Percentiles rank a stretch among this genome's conserved stretches.
These are phyloP conservation scores for Euphysa ruthae DNA, from an alignment of 30 jellyfish, hydroid and myxozoan species.

Conservation along the genomic window DNA sequence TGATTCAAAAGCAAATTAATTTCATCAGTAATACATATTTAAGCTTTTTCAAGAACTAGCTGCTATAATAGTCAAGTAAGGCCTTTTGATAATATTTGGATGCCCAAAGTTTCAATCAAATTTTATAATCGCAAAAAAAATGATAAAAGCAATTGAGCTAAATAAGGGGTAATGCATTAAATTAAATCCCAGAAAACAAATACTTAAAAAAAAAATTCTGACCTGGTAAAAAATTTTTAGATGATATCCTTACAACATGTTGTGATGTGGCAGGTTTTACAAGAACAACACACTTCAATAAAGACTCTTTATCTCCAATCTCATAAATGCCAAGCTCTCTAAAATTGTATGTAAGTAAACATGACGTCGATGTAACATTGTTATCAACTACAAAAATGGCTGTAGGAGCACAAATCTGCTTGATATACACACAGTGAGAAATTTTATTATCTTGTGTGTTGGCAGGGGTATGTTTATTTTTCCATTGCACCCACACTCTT, in stretches of 20 bases:
- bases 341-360: conserved; percentile 10
- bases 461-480: not conserved
- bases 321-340: conserved; percentile 25
- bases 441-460: not conserved
- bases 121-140: too few relatives aligned
- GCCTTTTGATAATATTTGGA: too few relatives aligned
- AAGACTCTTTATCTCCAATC: conserved; percentile 20
- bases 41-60: too few relatives aligned
- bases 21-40: too few relatives aligned
- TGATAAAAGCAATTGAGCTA: too few relatives aligned
- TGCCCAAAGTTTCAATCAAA: too few relatives aligned
- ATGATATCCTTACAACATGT: conserved; percentile 29
- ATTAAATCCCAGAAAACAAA: not conserved
- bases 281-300: conserved; percentile 14
- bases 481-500: conserved; percentile 38
- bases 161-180: too few relatives aligned
- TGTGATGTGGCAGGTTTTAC: conserved; percentile 29
- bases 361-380: conserved; percentile 2
- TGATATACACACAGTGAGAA: not conserved
- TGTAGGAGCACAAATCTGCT: conserved; percentile 4
- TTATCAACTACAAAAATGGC: not conserved
- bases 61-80: too few relatives aligned
- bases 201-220: not conserved
- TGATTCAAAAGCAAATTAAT: too few relatives aligned
- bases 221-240: conserved; percentile 34